A percentile compares a stretch with the other conserved stretches of the same genome.
Evolutionary conservation across 2,797 vertebrate species (phyloP).

Genomic region (Eulemur rubriventer): DNA sequence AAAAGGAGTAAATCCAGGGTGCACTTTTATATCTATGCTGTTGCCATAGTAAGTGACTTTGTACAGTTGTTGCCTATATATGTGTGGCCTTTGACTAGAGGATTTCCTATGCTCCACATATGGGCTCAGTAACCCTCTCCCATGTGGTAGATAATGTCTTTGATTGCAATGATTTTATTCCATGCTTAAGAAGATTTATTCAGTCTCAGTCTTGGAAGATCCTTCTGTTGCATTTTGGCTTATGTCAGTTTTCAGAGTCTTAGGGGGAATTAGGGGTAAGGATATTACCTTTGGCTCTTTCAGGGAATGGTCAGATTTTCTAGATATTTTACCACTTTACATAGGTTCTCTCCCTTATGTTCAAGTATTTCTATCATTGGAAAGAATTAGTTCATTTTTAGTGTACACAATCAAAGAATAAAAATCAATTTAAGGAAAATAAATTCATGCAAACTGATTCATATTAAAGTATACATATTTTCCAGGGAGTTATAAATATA

Average conservation of each 20-base stretch:
- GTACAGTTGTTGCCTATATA: constrained; percentile 37
- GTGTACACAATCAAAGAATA: not conserved
- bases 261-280: not conserved
- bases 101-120: not conserved
- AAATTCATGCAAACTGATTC: not conserved
- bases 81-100: constrained; percentile 24
- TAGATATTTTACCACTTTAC: not conserved
- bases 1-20: constrained; percentile 2
- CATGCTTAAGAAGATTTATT: constrained; percentile 60
- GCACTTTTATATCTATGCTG: not conserved
- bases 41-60: constrained; percentile 26
- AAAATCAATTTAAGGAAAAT: constrained; percentile 13
- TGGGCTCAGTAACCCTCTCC: constrained; percentile 40
- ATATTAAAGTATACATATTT: not conserved
- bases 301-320: not conserved
- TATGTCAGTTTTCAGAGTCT: not conserved
- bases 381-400: not conserved
- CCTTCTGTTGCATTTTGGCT: constrained; percentile 33
- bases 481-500: not conserved
- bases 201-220: constrained; percentile 13
- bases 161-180: constrained; percentile 41
- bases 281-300: not conserved
- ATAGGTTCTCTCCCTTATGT: not conserved
- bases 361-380: not conserved
- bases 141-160: constrained; percentile 49